Evolutionary conservation across 2,888 invertebrate species (phyloP).

Genomic region (Strigamia crassipes): DNA sequence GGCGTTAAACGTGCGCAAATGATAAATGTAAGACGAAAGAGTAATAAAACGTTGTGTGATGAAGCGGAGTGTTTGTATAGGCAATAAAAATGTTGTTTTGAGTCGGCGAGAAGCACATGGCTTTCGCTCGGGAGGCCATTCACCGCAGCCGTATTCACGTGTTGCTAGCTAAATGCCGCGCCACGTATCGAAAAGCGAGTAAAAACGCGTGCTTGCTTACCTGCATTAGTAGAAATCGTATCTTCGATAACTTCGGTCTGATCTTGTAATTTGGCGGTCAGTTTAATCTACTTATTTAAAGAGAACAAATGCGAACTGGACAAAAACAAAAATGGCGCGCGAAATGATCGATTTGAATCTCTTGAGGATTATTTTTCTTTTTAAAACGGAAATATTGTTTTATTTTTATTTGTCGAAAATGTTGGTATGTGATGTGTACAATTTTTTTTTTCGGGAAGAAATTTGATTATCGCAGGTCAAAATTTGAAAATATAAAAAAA

Average conservation of each 20-base stretch:
- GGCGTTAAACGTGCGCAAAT: too few species aligned
- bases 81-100: background rate
- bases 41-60: background rate
- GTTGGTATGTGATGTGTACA: background rate
- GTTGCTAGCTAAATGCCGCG: background rate
- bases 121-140: background rate
- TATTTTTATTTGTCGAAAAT: background rate
- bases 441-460: background rate
- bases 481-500: background rate
- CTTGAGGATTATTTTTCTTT: background rate
- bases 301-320: background rate
- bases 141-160: background rate
- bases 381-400: background rate
- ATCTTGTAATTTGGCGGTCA: background rate
- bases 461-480: background rate
- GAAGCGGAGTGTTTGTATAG: background rate
- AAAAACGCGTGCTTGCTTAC: background rate
- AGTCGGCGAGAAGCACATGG: background rate
- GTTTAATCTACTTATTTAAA: background rate
- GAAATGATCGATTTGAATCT: conserved; percentile 47
- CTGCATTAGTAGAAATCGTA: background rate
- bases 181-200: background rate
- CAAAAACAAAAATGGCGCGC: conserved; percentile 50
- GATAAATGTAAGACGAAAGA: too few species aligned
- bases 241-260: background rate